phyloP scores from a whole-genome alignment of 2,888 invertebrate species.

The Drosophila borealis region DNA sequence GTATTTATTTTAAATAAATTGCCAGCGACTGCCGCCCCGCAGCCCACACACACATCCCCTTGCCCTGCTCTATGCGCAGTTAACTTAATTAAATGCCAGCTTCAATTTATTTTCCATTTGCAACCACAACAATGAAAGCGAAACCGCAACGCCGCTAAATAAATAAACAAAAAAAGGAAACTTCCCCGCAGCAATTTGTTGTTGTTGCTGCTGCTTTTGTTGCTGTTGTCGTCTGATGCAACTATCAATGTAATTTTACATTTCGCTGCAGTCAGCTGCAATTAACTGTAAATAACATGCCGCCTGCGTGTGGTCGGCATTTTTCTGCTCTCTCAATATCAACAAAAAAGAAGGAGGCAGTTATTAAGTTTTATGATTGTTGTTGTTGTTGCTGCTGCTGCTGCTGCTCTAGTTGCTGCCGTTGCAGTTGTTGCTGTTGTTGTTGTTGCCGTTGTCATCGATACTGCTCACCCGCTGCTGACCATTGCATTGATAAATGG shows the following conservation, averaged over 20 bases:
- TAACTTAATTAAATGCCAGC: slow-evolving; percentile 80
- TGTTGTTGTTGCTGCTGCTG: slow-evolving; percentile 39
- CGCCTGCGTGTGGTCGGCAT: slow-evolving; percentile 65
- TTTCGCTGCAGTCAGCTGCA: slow-evolving; percentile 71
- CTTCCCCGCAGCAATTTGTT: slow-evolving; percentile 33
- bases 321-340: slow-evolving; percentile 41
- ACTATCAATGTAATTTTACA: slow-evolving; percentile 72
- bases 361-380: slow-evolving; percentile 51
- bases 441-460: slow-evolving; percentile 55
- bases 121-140: slow-evolving; percentile 73
- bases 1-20: slow-evolving; percentile 59
- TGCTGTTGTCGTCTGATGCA: slow-evolving; percentile 57
- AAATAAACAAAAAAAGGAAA: slow-evolving; percentile 52
- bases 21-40: slow-evolving; percentile 25
- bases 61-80: slow-evolving; percentile 15
- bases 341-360: slow-evolving; percentile 41
- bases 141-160: slow-evolving; percentile 61
- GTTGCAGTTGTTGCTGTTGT: slow-evolving; percentile 14
- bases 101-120: slow-evolving; percentile 76
- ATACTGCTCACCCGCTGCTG: slow-evolving; percentile 34
- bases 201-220: slow-evolving; percentile 28
- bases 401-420: slow-evolving; percentile 13
- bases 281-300: slow-evolving; percentile 77
- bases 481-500: slow-evolving; percentile 65
- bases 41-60: background rate